Evolutionary conservation across 2,888 invertebrate species (phyloP), one percentile per base, ranked within the genome.

Genomic region (Cryptosula pallasiana): DNA sequence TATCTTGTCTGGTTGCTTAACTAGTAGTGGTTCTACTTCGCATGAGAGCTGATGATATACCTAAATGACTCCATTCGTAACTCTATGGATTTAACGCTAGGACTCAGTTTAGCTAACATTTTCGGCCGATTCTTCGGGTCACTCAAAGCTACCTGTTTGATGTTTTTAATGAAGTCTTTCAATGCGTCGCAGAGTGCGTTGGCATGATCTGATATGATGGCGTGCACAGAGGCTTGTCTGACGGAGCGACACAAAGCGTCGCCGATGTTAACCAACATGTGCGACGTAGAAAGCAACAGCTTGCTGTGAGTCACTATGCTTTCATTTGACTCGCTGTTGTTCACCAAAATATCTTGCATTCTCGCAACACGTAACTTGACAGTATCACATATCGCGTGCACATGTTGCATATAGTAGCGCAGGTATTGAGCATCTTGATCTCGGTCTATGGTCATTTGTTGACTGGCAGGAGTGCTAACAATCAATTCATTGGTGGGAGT

Each of bases 231-330:
- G 72, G 89, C 88, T 79, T 91, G 90, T 35, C 89, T 88, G 58
- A 94, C 89, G 84, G 94, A 94, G 78, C 93, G 90, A 83, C 94
- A 91, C 35, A 96, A 92, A 70, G 92, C 94, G 86, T 97, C 96
- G 71, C 95, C 95, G 74, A 95, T 95, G 82, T 93, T 92, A 27
- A 97, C 93, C 80, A 97, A 88, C 83, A 95, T 91, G 82, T 96
- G 95, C 34, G 95, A 95, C 82, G 93, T 93, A 70, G 97, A 88
- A 45, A 96, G 93, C 13, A 97, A 94, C 85, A 94, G 94, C 85
- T 96, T 96, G 71, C 94, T 93, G 83, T 95, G 93, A 20, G 94
- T 93, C 71, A 96, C 70, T 9, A 70, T 23, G 16, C 5, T 36
- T 29, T 70, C 36, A 25, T 36, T 23, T 5, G 9, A 54, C 45